phyloP scores from a whole-genome alignment of 1,140 invertebrate species.

The Apis laboriosa region DNA sequence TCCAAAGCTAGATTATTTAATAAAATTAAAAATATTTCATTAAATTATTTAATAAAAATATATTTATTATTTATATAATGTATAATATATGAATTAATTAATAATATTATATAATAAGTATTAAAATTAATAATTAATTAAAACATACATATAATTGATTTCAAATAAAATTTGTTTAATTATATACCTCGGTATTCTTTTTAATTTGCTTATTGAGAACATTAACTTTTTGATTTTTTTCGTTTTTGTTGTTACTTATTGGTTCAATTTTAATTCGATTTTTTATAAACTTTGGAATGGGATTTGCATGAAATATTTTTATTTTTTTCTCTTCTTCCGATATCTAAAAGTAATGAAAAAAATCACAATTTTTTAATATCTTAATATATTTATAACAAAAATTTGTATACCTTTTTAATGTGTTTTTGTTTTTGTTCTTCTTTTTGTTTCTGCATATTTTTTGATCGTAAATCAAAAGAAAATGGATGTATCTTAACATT shows the following conservation, averaged over 20 bases:
- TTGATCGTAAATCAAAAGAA: slow-evolving; percentile 46
- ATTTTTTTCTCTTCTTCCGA: slow-evolving; percentile 28
- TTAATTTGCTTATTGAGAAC: neutral
- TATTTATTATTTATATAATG: neutral
- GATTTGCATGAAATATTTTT: slow-evolving; percentile 47
- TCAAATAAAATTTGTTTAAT: neutral
- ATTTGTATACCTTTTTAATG: slow-evolving; percentile 26
- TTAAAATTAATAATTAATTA: neutral
- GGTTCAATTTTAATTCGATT: neutral
- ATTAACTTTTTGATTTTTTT: neutral
- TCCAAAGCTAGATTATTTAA: slow-evolving; percentile 27
- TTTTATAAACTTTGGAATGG: slow-evolving; percentile 42
- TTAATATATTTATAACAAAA: neutral
- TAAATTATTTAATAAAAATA: neutral
- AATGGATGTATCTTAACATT: slow-evolving; percentile 32
- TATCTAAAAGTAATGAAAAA: neutral
- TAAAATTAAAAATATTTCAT: neutral
- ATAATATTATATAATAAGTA: no score
- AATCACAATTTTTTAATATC: neutral
- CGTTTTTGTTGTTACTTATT: neutral
- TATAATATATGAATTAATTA: no score
- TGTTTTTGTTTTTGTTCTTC: slow-evolving; percentile 16
- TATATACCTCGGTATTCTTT: neutral
- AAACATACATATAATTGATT: neutral
- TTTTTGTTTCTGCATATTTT: slow-evolving; percentile 20